These are phyloP conservation scores for Ceratosolen solmsi DNA, from an alignment of 1,140 invertebrate species.

Conservation along the genomic window DNA sequence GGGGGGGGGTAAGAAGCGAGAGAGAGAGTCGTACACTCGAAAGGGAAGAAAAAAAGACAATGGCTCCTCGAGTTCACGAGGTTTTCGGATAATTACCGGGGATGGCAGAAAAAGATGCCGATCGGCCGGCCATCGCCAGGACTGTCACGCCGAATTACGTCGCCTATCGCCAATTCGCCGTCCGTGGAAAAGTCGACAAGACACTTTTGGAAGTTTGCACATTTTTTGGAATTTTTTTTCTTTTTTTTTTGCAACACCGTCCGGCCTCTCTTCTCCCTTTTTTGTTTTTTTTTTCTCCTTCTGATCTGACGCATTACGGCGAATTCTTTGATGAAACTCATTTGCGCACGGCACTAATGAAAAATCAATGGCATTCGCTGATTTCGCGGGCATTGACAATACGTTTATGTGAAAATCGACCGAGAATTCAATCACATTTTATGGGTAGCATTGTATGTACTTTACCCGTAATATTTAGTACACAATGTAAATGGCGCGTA, in stretches of 20 bases:
- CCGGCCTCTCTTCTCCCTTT: not conserved
- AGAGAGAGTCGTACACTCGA: not conserved
- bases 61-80: conserved; percentile 54
- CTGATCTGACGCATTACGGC: not conserved
- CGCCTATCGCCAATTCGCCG: conserved; percentile 59
- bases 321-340: not conserved
- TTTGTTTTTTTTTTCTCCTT: not conserved
- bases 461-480: not conserved
- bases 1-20: conserved; percentile 37
- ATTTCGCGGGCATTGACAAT: not conserved
- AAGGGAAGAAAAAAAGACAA: conserved; percentile 56
- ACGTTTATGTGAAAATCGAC: not conserved
- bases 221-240: too few species aligned
- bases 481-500: not conserved
- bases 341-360: not conserved
- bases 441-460: not conserved
- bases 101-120: conserved; percentile 67
- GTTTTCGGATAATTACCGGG: conserved; percentile 67
- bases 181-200: conserved; percentile 55
- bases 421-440: not conserved
- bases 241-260: not conserved
- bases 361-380: not conserved
- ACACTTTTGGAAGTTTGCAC: conserved; percentile 64
- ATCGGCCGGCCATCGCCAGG: conserved; percentile 57
- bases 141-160: conserved; percentile 66